Evolutionary conservation across 2,113 vertebrate species (phyloP), one percentile per base, ranked within the genome.

Genomic region (Irena cyanogastra): DNA sequence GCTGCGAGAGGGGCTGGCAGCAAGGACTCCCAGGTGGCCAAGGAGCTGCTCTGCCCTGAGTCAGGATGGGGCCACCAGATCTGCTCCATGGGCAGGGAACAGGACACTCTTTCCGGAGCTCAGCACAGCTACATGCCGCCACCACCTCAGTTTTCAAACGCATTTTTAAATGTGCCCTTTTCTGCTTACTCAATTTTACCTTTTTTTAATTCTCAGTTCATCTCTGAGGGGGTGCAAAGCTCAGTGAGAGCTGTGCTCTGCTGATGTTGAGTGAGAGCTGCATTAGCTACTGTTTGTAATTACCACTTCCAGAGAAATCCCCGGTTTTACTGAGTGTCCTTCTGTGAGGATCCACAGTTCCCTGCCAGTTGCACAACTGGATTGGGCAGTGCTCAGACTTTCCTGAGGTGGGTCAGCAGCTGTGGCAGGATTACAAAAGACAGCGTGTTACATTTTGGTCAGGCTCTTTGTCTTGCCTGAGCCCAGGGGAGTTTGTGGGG

Each of bases 91-190:
- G 26, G 37, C 39, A 70, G 50, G 24, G 41, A 74, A 28, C 0
- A 0, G 16, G 64, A 9, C 15, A 24, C 9, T 20, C 20, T 17
- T 1, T 4, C 9, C 0, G 1, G 39, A 53, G 50, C 31, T 2
- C 0, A 0, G 37, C 10, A 47, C 0, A 5, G 35, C 80, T 6
- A 9, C 42, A 2, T 0, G 2, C 24, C 0, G 0, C n/a, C 1
- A 1, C n/a, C 1, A 1, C 26, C 39, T 59, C 30, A 0, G 6
- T 35, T 41, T 31, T 20, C 44, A 80, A 85, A 57, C 2, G 11
- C 7, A 1, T 33, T 85, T 75, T 63, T 35, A 37, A 66, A 53
- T 2, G 10, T 24, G 53, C 12, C 63, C 14, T 50, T 39, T 23
- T 47, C 64, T 28, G n/a, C 26, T 44, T 20, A 30, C 6, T 56